Percentiles rank a stretch among this genome's conserved stretches.
phyloP scores from a whole-genome alignment of 2,888 invertebrate genomes.

The Serripes groenlandicus region DNA sequence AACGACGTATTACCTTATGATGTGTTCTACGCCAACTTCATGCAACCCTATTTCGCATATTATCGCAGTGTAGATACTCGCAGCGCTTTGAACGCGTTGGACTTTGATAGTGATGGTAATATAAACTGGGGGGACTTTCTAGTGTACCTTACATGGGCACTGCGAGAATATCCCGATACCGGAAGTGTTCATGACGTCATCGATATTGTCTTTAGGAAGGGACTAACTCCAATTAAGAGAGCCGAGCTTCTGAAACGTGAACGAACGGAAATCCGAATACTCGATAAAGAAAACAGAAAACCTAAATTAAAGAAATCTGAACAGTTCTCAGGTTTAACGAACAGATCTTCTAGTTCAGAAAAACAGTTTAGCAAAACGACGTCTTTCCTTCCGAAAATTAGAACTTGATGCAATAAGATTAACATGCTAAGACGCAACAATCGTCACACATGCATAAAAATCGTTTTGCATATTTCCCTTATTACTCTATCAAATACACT shows the following conservation, averaged over 20 bases:
- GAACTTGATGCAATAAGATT: no score
- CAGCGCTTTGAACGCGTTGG: neutral
- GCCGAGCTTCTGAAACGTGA: conserved; percentile 5
- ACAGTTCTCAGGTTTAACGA: neutral
- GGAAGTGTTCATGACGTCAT: conserved; percentile 1
- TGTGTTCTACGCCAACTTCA: neutral
- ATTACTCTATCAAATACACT: no score
- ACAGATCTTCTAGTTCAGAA: neutral
- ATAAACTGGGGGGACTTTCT: neutral
- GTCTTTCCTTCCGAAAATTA: neutral
- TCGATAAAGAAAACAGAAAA: neutral
- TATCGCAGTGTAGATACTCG: neutral
- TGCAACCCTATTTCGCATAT: neutral
- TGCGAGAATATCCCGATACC: neutral
- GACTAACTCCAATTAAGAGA: conserved; percentile 29
- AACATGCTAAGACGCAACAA: no score
- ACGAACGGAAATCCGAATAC: neutral
- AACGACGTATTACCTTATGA: neutral
- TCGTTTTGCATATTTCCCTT: no score
- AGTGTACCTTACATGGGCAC: neutral
- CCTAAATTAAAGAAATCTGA: neutral
- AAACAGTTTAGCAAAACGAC: neutral
- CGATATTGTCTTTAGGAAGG: neutral
- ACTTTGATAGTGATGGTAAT: neutral
- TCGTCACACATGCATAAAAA: no score